phyloP scores from a whole-genome alignment of 2,113 vertebrate species.

The Typhlomys cinereus region DNA sequence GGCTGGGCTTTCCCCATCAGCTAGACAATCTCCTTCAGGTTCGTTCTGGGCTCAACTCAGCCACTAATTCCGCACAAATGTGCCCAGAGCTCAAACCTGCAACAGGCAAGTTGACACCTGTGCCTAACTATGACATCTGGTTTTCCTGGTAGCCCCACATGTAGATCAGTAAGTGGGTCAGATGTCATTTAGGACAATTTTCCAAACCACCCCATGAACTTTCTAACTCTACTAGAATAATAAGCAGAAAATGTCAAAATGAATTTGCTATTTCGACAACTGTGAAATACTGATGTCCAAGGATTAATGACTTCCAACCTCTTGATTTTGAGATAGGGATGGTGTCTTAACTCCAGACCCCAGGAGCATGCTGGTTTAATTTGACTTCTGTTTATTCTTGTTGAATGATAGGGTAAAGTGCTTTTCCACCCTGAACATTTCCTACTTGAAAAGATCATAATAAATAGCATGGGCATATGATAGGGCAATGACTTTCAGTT shows the following conservation, averaged over 20 bases:
- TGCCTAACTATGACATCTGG: too few relatives aligned
- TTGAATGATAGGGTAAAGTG: not conserved
- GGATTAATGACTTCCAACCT: not conserved
- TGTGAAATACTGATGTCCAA: not conserved
- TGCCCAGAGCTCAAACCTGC: too few relatives aligned
- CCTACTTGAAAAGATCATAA: not conserved
- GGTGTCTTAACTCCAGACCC: not conserved
- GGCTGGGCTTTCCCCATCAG: too few relatives aligned
- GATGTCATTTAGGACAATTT: not conserved
- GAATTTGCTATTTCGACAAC: slow-evolving; percentile 54
- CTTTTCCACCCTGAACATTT: not conserved
- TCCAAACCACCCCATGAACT: not conserved
- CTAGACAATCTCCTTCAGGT: too few relatives aligned
- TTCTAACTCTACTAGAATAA: slow-evolving; percentile 19
- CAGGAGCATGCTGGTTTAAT: not conserved
- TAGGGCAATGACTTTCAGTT: not conserved
- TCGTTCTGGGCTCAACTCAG: too few relatives aligned
- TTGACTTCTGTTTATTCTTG: not conserved
- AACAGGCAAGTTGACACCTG: too few relatives aligned
- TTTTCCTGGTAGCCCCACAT: not conserved
- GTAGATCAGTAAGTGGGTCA: not conserved
- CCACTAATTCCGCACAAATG: too few relatives aligned
- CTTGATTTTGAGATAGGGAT: not conserved
- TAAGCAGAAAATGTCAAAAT: slow-evolving; percentile 38
- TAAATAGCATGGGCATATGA: not conserved